Evolutionary conservation across 2,797 vertebrate genomes (phyloP), one percentile per base, ranked within the genome.

Genomic region (Poecilia gillii): DNA sequence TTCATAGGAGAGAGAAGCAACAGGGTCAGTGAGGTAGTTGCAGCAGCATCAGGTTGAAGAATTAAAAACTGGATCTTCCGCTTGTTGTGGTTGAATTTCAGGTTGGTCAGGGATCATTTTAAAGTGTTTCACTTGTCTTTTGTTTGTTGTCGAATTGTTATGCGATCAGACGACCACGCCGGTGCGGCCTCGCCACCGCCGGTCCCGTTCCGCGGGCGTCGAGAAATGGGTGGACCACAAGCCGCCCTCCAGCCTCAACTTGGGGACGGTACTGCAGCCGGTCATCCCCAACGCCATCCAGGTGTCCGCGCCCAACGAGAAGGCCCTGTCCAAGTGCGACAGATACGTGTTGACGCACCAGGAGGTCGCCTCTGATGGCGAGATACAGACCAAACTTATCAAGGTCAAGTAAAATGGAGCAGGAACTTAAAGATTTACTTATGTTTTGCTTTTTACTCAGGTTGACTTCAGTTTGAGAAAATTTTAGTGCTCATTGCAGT

Each of bases 151-250:
- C 13, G 72, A 68, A 73, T 7, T n/a, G 6, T 25, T 8, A 36
- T 84, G 78, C 81, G 81, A 51, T 16, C 8, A 99, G 98, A 98
- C 94, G 0, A 78, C 77, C 0, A 90, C 95, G 0, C 96, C 94
- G 0, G 95, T 97, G 46, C 96, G 96, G 2, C 94, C 89, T 11
- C 82, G 92, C 25, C 97, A 97, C 92, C 94, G 97, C 36, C 96
- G 97, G 18, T 99, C 97, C 0, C 96, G 96, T 88, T 99, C 97
- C 0, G 97, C 97, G 0, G 97, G 98, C 23, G 95, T 89, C 6
- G 98, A 98, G 94, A 96, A 97, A 90, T 99, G 98, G 98, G 98
- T 99, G 78, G 98, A 99, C 93, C 98, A 99, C 83, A 98, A 97
- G 49, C 98, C 98, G 1, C 62, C 96, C 33, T 95, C 95, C 71